Evolutionary conservation across 2,888 invertebrate species (phyloP), one percentile per base, ranked within the genome.

Genomic region (Andrena fulva): DNA sequence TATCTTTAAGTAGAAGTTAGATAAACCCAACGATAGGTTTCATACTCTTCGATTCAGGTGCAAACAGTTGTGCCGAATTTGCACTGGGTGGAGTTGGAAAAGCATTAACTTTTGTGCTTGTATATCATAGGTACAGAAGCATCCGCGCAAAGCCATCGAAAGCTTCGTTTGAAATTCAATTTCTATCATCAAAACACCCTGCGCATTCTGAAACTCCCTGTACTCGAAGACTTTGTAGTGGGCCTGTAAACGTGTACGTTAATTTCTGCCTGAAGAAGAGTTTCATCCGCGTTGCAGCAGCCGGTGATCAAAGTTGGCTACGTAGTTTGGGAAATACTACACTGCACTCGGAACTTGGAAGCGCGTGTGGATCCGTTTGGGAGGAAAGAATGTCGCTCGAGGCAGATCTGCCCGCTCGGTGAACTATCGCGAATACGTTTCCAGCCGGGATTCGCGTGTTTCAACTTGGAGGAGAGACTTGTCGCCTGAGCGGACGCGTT

Each of bases 401-500:
- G 54, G 48, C 54, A 48, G 33, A 67, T 16, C 27, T 5, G 31
- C 52, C 42, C 48, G 42, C 8, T 20, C 7, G 27, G 10, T 20
- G 20, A 20, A 42, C 24, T 63, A 80, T 67, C 35, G 48, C 35
- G 29, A 31, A 59, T 72, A 63, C 12, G 63, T 73, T 73, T 56
- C 31, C 63, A 50, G 56, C 20, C 63, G 10, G 62, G 64, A 60
- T 67, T 50, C 56, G 20, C 59, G 63, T 27, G 16, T 56, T 66
- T 81, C 20, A 42, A 50, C 35, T 59, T 5, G 52, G 16, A 24
- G 56, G 35, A 52, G 69, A 66, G 35, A 33, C 35, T 62, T 77
- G 50, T 70, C 71, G 73, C 35, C 68, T 42, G n/a, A 35, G 6
- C 48, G 63, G 50, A 68, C 52, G 48, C 35, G 76, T 59, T 77